phyloP scores from a whole-genome alignment of 2,797 vertebrate species.

The Pygocentrus nattereri region DNA sequence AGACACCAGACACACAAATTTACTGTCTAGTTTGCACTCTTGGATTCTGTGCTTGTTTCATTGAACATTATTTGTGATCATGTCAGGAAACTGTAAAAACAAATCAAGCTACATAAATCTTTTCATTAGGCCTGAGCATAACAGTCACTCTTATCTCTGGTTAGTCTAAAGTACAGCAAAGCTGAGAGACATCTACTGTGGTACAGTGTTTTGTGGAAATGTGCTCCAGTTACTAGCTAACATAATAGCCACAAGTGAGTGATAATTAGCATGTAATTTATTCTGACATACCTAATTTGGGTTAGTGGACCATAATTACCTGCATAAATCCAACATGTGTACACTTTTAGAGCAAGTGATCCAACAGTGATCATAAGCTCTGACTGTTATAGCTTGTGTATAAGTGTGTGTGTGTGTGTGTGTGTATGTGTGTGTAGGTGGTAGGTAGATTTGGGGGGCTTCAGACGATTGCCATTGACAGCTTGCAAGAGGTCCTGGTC shows the following conservation, averaged over 20 bases:
- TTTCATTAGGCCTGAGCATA: background rate
- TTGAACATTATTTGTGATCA: background rate
- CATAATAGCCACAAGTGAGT: background rate
- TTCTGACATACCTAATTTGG: background rate
- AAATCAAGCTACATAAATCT: background rate
- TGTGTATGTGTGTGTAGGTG: constrained; percentile 16
- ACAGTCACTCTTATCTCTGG: background rate
- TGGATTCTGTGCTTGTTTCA: background rate
- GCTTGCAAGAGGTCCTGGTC: constrained; percentile 70
- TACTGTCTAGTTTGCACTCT: background rate
- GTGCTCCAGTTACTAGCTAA: background rate
- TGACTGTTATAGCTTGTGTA: background rate
- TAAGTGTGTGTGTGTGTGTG: too few species aligned
- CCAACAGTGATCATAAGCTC: background rate
- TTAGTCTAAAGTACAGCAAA: too few species aligned
- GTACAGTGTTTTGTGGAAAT: too few species aligned
- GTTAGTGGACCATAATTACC: background rate
- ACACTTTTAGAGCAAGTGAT: background rate
- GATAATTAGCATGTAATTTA: constrained; percentile 12
- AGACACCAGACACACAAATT: background rate
- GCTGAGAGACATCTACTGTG: too few species aligned
- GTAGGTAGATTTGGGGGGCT: constrained; percentile 5
- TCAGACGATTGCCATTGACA: constrained; percentile 71
- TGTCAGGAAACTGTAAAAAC: background rate
- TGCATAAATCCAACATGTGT: background rate